Percentiles rank a stretch among this genome's conserved stretches.
These are phyloP conservation scores for Molossus molossus DNA, from an alignment of 2,797 vertebrate species.

Conservation along the genomic window DNA sequence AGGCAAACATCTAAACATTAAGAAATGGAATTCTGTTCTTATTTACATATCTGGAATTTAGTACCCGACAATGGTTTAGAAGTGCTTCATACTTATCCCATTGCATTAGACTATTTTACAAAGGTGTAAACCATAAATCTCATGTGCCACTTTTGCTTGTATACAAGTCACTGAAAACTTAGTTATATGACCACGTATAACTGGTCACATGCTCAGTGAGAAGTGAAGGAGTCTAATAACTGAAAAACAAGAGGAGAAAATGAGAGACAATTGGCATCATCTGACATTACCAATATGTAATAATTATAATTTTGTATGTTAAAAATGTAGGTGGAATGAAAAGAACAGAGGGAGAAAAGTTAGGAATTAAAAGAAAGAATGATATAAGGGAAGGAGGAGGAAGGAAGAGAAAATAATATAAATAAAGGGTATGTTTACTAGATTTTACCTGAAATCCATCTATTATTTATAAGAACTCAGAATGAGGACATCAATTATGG, in stretches of 20 bases:
- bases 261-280: background rate
- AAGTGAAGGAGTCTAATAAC: background rate
- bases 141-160: background rate
- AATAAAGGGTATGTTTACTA: background rate
- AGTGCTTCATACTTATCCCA: background rate
- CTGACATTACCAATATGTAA: background rate
- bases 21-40: background rate
- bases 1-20: slow-evolving; percentile 28
- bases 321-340: background rate
- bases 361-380: background rate
- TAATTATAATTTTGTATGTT: background rate
- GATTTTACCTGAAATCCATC: background rate
- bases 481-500: background rate
- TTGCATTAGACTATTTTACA: background rate
- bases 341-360: background rate
- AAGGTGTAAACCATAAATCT: background rate
- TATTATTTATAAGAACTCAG: slow-evolving; percentile 4
- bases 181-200: background rate
- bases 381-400: background rate
- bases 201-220: background rate
- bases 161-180: background rate
- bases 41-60: slow-evolving; percentile 12
- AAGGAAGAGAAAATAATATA: background rate
- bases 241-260: background rate
- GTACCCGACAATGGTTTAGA: slow-evolving; percentile 15